Evolutionary conservation across 2,113 vertebrate genomes (phyloP).

Genomic region (Erythrocebus patas): DNA sequence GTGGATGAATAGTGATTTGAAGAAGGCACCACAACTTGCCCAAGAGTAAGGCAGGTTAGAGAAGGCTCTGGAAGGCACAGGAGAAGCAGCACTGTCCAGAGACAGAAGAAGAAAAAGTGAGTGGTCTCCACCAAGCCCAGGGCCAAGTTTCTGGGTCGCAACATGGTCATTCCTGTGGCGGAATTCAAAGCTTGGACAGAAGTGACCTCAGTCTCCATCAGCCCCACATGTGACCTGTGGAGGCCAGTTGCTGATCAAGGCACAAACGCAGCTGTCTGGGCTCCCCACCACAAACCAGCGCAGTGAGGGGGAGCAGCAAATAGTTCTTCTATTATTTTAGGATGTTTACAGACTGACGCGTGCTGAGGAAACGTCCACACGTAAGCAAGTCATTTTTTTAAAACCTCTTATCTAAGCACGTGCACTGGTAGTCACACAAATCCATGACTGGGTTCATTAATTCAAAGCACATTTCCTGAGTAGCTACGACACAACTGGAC

Average conservation of each 20-base stretch:
- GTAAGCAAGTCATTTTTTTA: background rate
- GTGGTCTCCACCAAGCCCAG: background rate
- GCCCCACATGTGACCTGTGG: background rate
- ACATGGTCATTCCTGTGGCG: background rate
- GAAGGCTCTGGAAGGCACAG: background rate
- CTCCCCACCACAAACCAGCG: constrained; percentile 18
- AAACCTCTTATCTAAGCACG: constrained; percentile 44
- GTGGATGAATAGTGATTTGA: background rate
- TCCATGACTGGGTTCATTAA: background rate
- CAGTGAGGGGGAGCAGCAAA: background rate
- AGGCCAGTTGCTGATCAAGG: background rate
- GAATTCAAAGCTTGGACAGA: constrained; percentile 15
- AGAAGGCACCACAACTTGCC: background rate
- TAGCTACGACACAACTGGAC: background rate
- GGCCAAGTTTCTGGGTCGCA: background rate
- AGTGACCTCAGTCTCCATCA: constrained; percentile 20
- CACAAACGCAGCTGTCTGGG: background rate
- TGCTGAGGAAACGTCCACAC: background rate
- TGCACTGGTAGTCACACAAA: background rate
- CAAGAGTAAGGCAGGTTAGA: background rate
- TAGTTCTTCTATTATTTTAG: constrained; percentile 46
- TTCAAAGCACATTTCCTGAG: background rate
- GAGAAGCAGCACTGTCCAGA: background rate
- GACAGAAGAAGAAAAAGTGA: background rate
- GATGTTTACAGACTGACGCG: constrained; percentile 39